A percentile compares a stretch with the other conserved stretches of the same genome.
Evolutionary conservation across 2,113 vertebrate species (phyloP).

Genomic region (Hystrix brachyura): DNA sequence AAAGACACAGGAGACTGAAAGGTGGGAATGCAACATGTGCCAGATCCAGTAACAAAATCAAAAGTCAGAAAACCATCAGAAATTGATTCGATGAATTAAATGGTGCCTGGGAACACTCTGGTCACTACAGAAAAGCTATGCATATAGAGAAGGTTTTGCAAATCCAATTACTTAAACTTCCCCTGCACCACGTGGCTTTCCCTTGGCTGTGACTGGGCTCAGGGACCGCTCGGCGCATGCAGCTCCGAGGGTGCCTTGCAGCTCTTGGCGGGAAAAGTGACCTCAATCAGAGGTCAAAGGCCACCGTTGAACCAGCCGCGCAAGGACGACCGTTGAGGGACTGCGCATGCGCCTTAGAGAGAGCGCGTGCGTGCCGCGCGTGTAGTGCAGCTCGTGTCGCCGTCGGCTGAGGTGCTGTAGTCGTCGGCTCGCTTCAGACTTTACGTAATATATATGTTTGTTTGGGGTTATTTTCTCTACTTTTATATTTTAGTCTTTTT

Average conservation of each 20-base stretch:
- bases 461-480: background rate
- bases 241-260: conserved; percentile 49
- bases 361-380: background rate
- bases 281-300: background rate
- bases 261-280: conserved; percentile 53
- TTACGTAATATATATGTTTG: conserved; percentile 3
- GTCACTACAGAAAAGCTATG: too few species aligned
- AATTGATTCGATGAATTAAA: background rate
- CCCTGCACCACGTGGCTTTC: accelerated
- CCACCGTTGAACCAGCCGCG: background rate
- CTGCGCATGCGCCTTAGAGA: background rate
- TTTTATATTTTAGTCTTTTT: background rate
- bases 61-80: background rate
- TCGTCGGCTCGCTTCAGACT: background rate
- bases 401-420: background rate
- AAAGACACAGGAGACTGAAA: background rate
- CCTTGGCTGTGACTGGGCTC: accelerated
- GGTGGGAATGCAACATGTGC: too few species aligned
- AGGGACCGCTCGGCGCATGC: accelerated
- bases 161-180: background rate
- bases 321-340: conserved; percentile 33
- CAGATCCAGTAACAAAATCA: background rate
- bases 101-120: background rate
- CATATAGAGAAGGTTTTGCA: accelerated
- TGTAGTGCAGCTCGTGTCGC: accelerated